Base-by-base conservation (phyloP, 2,797 vertebrate species). In the Crenichthys baileyi region DNA sequence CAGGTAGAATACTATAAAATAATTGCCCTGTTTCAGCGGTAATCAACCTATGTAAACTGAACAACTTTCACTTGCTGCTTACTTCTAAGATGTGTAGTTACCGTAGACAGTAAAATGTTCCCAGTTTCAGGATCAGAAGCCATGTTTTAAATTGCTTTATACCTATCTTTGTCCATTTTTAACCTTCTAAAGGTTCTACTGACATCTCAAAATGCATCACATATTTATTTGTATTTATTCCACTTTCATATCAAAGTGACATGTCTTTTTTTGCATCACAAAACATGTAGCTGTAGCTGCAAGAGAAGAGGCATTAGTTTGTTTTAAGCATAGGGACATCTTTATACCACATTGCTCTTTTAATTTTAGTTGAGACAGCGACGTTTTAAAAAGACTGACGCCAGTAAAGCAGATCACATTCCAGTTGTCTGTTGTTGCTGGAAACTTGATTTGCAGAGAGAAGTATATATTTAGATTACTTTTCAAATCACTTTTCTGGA, bases 151-250 rank as follows among this genome's bases (percentile, higher is more conserved):
- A 79, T 82, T 71, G 41, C 70, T 84, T 77, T 72, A 74, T 53
- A 24, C 73, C 78, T 77, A 12, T 61, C 8, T 77, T 77, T 80
- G 68, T 73, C 15, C 72, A 67, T 63, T 51, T 75, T 50, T 75
- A 29, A 60, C 80, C 48, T 68, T 60, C 78, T 71, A 29, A 79
- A 83, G 68, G 26, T 55, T 60, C 79, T 58, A 72, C 85, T 87
- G 65, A 83, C 76, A 72, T 84, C 74, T 58, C 31, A 60, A 22
- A 55, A 80, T 83, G 58, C 53, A 13, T 76, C 20, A 73, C 79
- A 48, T 77, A 89, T 91, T 73, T 83, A 87, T 89, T 79, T 72
- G 7, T 90, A 90, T 92, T 86, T 93, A 88, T 94, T 88, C 84
- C 15, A 77, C 53, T 76, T 74, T 56, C 81, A 65, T n/a, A 77